Conservation (phyloP, 2,113 vertebrate species). For the Pyrgilauda ruficollis region DNA sequence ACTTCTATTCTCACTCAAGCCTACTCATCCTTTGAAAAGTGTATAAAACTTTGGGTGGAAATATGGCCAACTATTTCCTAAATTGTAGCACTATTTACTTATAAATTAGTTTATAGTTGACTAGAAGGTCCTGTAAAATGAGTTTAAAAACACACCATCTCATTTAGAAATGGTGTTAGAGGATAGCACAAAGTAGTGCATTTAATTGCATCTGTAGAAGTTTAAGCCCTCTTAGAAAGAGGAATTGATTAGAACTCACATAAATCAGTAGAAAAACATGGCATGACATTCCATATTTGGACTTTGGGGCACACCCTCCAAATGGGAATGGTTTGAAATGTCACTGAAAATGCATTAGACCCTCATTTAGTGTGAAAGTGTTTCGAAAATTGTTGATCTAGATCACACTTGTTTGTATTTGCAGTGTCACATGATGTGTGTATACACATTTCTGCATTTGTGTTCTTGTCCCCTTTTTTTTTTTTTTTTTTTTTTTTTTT, state of each 20-base stretch:
- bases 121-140: not conserved
- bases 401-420: not conserved
- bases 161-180: not conserved
- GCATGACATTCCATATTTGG: not conserved
- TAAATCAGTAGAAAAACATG: not conserved
- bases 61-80: not conserved
- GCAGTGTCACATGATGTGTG: not conserved
- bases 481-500: too few species aligned
- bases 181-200: not conserved
- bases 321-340: not conserved
- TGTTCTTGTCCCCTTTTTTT: not conserved
- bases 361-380: not conserved
- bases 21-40: not conserved
- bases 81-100: not conserved
- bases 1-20: not conserved
- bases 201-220: not conserved
- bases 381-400: not conserved
- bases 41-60: not conserved
- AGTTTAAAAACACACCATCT: not conserved
- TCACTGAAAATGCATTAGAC: not conserved
- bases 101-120: not conserved
- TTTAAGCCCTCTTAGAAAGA: not conserved
- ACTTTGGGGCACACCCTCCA: fast-evolving
- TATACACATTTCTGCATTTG: not conserved
- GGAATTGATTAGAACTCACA: not conserved